Conservation (phyloP, 2,113 vertebrate species). For the Mungos mungo region DNA sequence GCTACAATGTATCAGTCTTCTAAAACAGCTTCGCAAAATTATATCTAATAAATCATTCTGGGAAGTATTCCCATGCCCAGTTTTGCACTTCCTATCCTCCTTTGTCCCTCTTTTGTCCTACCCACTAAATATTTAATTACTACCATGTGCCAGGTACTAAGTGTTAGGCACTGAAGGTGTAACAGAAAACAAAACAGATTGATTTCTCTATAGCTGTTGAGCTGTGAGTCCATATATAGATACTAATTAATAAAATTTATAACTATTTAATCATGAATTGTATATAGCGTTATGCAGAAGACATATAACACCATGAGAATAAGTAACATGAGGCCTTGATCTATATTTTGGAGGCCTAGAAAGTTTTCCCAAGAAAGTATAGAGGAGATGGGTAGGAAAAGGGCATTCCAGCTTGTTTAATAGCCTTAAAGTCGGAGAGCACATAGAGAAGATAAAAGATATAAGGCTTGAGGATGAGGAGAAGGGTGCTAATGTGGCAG, state of each 20-base stretch:
- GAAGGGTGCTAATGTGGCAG: not conserved
- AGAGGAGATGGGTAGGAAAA: not conserved
- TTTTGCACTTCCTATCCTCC: not conserved
- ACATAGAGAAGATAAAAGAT: not conserved
- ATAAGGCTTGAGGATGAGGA: not conserved
- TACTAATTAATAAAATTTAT: not conserved
- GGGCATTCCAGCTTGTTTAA: not conserved
- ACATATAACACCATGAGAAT: not conserved
- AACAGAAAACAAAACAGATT: not conserved
- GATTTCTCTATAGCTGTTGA: not conserved
- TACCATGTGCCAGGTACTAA: not conserved
- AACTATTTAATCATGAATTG: not conserved
- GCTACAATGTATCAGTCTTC: not conserved
- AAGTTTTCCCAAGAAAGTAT: not conserved
- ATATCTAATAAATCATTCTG: not conserved
- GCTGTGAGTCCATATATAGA: not conserved
- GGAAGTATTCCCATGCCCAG: not conserved
- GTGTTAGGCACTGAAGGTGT: not conserved
- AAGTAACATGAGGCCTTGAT: not conserved
- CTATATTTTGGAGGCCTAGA: not conserved
- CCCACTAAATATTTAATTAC: not conserved
- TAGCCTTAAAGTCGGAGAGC: not conserved
- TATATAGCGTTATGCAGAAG: not conserved
- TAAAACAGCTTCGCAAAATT: not conserved
- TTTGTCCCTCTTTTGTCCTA: not conserved